Percentiles rank a stretch among this genome's conserved stretches.
phyloP scores from a whole-genome alignment of 2,888 invertebrate genomes.

The Lepidonotus clava region DNA sequence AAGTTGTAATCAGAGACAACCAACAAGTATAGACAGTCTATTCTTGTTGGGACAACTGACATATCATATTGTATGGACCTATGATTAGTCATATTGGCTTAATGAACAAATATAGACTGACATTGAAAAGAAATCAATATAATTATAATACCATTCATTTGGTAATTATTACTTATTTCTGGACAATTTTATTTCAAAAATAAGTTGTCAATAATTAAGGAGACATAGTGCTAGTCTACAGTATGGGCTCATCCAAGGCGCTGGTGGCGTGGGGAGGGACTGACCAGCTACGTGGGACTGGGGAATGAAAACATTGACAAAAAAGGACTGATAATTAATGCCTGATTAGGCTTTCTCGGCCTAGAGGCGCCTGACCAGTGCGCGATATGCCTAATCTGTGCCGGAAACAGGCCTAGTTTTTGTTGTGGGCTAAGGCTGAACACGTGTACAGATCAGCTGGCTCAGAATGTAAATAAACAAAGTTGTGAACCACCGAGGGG shows the following conservation, averaged over 20 bases:
- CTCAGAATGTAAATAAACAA: background rate
- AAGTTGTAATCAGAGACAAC: too few relatives aligned
- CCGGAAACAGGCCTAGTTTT: background rate
- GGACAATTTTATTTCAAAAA: too few relatives aligned
- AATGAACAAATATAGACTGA: too few relatives aligned
- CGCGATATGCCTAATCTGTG: background rate
- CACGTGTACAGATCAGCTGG: background rate
- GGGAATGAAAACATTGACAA: constrained; percentile 31
- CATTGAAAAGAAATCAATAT: too few relatives aligned
- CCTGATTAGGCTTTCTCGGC: background rate
- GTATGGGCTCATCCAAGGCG: background rate
- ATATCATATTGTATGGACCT: too few relatives aligned
- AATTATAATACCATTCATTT: too few relatives aligned
- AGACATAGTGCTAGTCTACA: background rate
- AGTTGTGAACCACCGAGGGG: too few relatives aligned
- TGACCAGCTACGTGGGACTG: background rate
- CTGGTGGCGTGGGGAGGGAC: background rate
- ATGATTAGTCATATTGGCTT: too few relatives aligned
- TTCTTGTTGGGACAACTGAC: too few relatives aligned
- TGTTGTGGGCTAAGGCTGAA: background rate
- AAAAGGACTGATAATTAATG: background rate
- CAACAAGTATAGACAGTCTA: too few relatives aligned
- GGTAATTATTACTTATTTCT: too few relatives aligned
- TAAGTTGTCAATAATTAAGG: background rate
- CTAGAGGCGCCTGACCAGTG: background rate